Percentiles rank a stretch among this genome's conserved stretches.
These are phyloP conservation scores for Athripsodes cinereus DNA, from an alignment of 2,888 invertebrate species.

Conservation along the genomic window DNA sequence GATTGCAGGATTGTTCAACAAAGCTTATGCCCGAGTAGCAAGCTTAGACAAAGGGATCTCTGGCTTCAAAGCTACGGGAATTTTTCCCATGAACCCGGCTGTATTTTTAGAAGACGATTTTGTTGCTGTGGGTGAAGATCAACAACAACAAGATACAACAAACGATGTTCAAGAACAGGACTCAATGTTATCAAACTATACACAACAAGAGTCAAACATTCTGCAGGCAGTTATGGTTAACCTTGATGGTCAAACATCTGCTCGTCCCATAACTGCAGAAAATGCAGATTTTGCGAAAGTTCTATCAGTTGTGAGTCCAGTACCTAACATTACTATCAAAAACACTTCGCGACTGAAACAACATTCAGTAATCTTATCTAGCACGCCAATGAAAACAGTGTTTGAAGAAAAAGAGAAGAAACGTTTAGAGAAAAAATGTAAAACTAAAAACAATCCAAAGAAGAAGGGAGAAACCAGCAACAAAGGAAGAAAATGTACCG, in stretches of 20 bases:
- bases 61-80: conserved; percentile 32
- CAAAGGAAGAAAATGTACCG: background rate
- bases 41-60: conserved; percentile 32
- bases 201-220: background rate
- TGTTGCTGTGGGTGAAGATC: conserved; percentile 14
- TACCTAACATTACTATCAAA: background rate
- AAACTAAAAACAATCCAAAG: too few species aligned
- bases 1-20: conserved; percentile 30
- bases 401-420: conserved; percentile 25
- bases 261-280: background rate
- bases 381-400: conserved; percentile 30
- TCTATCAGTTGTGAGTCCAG: background rate
- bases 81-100: conserved; percentile 31
- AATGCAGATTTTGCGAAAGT: too few species aligned
- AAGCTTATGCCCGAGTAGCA: conserved; percentile 27
- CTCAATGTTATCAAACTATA: background rate
- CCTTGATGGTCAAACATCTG: background rate
- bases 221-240: background rate
- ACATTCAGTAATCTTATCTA: conserved; percentile 31
- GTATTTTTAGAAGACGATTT: conserved; percentile 31
- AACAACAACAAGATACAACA: background rate
- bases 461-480: background rate
- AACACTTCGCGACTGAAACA: conserved; percentile 27
- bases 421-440: conserved; percentile 21
- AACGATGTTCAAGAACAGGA: background rate